Conservation (phyloP, 2,113 vertebrate species). For the Forbesichthys papilliferus region DNA sequence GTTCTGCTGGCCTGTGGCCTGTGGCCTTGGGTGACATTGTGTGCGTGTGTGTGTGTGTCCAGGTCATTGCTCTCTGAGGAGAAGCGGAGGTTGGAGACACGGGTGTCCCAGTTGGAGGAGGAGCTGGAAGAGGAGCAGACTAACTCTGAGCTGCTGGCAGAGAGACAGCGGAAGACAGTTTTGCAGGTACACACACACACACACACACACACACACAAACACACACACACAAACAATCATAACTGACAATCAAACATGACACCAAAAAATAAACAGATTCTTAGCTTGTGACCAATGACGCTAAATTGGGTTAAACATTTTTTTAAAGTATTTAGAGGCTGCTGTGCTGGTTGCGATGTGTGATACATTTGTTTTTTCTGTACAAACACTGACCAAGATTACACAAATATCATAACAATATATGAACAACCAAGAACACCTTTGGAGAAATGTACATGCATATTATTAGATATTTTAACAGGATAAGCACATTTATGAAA, state of each 20-base stretch:
- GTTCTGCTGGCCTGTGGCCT: neutral
- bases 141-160: conserved; percentile 81
- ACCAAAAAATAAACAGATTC: no score
- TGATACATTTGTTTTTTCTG: no score
- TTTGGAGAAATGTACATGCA: no score
- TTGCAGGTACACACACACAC: conserved; percentile 75
- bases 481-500: neutral
- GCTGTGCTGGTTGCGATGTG: no score
- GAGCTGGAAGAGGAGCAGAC: conserved; percentile 89
- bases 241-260: no score
- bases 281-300: no score
- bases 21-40: conserved; percentile 12
- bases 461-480: neutral
- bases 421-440: no score
- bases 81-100: conserved; percentile 84
- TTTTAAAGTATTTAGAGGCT: no score
- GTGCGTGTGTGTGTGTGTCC: neutral
- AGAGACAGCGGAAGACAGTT: conserved; percentile 81
- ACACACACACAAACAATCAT: no score
- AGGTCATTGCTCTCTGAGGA: conserved; percentile 83
- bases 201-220: neutral
- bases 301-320: no score
- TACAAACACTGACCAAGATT: no score
- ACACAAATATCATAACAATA: no score
- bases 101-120: conserved; percentile 85